Evolutionary conservation across 1,140 invertebrate species (phyloP).

Genomic region (Euglossa dilemma): DNA sequence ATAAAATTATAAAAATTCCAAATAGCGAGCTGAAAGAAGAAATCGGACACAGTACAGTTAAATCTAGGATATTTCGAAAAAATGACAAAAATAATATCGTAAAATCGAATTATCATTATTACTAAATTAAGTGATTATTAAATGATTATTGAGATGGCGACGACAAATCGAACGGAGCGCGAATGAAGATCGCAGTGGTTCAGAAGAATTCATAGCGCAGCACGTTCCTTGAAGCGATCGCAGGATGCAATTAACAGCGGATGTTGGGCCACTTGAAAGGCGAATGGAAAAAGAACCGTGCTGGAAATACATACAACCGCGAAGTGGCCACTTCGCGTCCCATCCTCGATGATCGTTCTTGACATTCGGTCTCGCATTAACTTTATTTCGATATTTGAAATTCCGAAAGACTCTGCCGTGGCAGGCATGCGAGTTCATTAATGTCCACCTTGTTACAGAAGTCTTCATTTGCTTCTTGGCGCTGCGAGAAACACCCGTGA

Average conservation of each 20-base stretch:
- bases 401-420: too few species aligned
- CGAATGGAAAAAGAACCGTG: constrained; percentile 28
- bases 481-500: neutral
- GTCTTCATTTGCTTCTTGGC: neutral
- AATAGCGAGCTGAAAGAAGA: too few species aligned
- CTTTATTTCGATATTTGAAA: neutral
- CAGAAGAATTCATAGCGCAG: constrained; percentile 31
- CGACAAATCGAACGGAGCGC: neutral
- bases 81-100: too few species aligned
- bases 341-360: constrained; percentile 33
- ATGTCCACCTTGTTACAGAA: neutral
- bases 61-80: too few species aligned
- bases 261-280: constrained; percentile 48
- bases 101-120: too few species aligned
- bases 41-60: too few species aligned
- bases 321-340: constrained; percentile 37
- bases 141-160: too few species aligned
- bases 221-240: constrained; percentile 58
- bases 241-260: constrained; percentile 56
- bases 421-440: neutral
- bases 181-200: constrained; percentile 16
- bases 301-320: constrained; percentile 26
- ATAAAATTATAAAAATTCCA: too few species aligned
- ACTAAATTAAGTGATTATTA: too few species aligned
- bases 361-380: constrained; percentile 8